A percentile compares a stretch with the other conserved stretches of the same genome.
phyloP scores from a whole-genome alignment of 2,113 vertebrate genomes.

The Chlorodrepanis virens region DNA sequence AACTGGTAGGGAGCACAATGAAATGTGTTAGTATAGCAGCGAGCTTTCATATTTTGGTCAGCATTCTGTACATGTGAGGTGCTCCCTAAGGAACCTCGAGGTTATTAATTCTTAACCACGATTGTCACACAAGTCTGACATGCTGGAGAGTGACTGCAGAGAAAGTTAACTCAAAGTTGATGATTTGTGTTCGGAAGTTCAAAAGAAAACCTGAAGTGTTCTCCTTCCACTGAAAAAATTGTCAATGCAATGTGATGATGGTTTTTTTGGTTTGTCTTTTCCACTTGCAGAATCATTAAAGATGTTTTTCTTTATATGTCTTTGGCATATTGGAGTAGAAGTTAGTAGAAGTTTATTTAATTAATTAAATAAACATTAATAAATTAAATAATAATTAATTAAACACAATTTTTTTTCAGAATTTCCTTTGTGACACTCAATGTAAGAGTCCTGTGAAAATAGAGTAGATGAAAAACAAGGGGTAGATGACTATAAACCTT shows the following conservation, averaged over 20 bases:
- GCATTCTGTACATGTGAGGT: background rate
- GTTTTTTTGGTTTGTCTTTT: background rate
- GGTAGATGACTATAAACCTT: background rate
- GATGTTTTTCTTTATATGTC: background rate
- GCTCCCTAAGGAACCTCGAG: background rate
- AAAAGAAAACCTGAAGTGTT: background rate
- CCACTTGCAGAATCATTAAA: background rate
- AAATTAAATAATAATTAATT: too few relatives aligned
- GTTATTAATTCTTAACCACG: background rate
- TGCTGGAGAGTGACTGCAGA: background rate
- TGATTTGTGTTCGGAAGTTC: background rate
- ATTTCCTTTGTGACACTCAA: background rate
- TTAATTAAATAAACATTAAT: too few relatives aligned
- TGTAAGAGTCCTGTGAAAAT: background rate
- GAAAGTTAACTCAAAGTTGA: background rate
- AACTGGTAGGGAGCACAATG: background rate
- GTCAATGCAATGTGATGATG: background rate
- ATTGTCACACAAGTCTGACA: background rate
- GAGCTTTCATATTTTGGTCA: background rate
- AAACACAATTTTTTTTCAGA: background rate
- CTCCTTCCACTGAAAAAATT: background rate
- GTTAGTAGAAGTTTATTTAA: too few relatives aligned
- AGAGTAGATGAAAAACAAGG: background rate
- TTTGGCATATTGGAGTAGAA: background rate
- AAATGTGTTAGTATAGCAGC: background rate